These are phyloP conservation scores for Uria lomvia DNA, from an alignment of 2,113 vertebrate genomes.

Conservation along the genomic window DNA sequence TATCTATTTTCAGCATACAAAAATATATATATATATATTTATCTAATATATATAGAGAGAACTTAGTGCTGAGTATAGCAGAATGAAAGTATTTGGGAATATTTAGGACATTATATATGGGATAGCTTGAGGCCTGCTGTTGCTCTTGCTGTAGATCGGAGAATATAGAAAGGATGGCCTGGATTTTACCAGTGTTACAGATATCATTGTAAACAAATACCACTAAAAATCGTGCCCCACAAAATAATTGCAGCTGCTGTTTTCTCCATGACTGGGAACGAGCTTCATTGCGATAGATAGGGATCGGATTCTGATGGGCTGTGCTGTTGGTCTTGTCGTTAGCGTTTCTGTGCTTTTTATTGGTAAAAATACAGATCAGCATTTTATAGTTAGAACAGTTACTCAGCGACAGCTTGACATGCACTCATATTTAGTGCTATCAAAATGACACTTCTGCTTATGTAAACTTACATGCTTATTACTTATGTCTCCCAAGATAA, in stretches of 20 bases:
- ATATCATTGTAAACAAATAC: background rate
- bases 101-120: background rate
- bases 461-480: conserved; percentile 50
- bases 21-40: background rate
- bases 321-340: background rate
- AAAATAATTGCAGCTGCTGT: background rate
- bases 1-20: background rate
- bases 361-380: conserved; percentile 10
- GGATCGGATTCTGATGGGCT: background rate
- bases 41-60: background rate
- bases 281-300: background rate
- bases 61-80: background rate
- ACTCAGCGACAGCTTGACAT: background rate
- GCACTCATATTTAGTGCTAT: conserved; percentile 19
- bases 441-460: conserved; percentile 53
- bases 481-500: conserved; percentile 60
- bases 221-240: background rate
- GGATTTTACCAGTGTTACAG: background rate
- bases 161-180: background rate
- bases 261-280: background rate
- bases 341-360: background rate
- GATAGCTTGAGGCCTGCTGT: background rate
- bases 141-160: background rate
- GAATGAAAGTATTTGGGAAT: background rate
- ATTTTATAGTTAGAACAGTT: background rate